A percentile compares a stretch with the other conserved stretches of the same genome.
phyloP scores from a whole-genome alignment of 2,797 vertebrate species.

The Rhadinocentrus ornatus region DNA sequence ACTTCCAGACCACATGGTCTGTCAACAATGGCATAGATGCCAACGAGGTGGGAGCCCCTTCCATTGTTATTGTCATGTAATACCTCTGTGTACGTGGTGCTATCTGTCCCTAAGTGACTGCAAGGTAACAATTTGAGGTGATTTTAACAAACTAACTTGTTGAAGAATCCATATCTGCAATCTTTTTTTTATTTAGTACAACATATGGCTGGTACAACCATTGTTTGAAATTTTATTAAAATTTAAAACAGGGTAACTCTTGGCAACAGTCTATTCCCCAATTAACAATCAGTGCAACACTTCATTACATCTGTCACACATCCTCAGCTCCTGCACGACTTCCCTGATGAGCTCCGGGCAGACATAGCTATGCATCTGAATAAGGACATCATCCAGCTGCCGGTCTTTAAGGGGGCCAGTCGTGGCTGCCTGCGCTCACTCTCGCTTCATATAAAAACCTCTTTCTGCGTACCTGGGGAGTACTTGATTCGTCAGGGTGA shows the following conservation, averaged over 20 bases:
- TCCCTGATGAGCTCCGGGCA: conserved; percentile 95
- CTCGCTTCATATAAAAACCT: conserved; percentile 96
- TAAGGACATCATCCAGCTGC: conserved; percentile 97
- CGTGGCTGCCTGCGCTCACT: conserved; percentile 94
- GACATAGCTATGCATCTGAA: conserved; percentile 98
- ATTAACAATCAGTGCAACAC: conserved; percentile 59
- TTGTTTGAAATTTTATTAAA: conserved; percentile 35
- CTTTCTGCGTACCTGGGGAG: conserved; percentile 95
- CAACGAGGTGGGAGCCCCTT: conserved; percentile 86
- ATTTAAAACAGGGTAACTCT: conserved; percentile 46
- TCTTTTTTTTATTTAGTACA: conserved; percentile 26
- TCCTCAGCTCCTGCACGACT: conserved; percentile 93
- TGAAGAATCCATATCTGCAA: conserved; percentile 12
- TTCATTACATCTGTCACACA: conserved; percentile 59
- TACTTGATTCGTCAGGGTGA: conserved; percentile 95
- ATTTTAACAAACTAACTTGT: background rate
- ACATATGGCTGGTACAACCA: conserved; percentile 13
- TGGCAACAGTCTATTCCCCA: conserved; percentile 42
- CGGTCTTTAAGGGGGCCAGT: conserved; percentile 92
- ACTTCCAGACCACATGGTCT: conserved; percentile 98
- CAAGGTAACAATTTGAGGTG: conserved; percentile 7
- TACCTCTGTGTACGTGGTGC: conserved; percentile 13
- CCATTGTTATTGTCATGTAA: conserved; percentile 30
- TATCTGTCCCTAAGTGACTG: conserved; percentile 1
- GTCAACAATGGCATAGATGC: conserved; percentile 96